Base-by-base conservation (phyloP, 2,113 vertebrate genomes). In the Glaucomys volans region DNA sequence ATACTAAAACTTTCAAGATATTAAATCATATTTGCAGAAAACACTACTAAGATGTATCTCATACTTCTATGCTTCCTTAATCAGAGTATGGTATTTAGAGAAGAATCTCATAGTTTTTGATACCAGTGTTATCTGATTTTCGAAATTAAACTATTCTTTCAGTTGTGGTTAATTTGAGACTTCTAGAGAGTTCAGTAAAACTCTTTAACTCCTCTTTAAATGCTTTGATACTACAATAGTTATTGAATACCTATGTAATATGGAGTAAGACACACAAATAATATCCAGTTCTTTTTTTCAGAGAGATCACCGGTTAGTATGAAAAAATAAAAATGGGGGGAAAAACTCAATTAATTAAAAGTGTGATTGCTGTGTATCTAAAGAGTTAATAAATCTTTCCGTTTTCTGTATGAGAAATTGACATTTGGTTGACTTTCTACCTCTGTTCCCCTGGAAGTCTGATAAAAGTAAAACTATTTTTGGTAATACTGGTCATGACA, bases 1-100 rank as follows among this genome's bases (percentile, higher is more conserved):
- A 93, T 88, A 67, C 14, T 90, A 47, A 90, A 90, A 80, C 20
- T 79, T 94, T 75, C n/a, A 77, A 97, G 76, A 90, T 75, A 80
- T 22, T 93, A 90, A 87, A 79, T 52, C 30, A 87, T 71, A 87
- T 77, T 87, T 64, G 32, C 82, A 81, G 26, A 89, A 57, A 85
- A 62, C 40, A 75, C 50, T 74, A 91, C 20, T 88, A 52, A 84
- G 37, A 2, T 37, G 6, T 91, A 75, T 54, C 40, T 79, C n/a
- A 50, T 66, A 40, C 4, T 28, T 90, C 54, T n/a, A 66, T 91
- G 6, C 5, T 87, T 93, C 47, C 22, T 88, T 84, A 84, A 62
- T 80, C 47, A 80, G 9, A 88, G 3, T 2, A 52, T 62, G 3
- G 10, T 18, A 47, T 90, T 86, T 42, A 40, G 52, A 72, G 3